Evolutionary conservation across 2,888 invertebrate species (phyloP), one percentile per base, ranked within the genome.

Genomic region (Dromius quadrimaculatus): DNA sequence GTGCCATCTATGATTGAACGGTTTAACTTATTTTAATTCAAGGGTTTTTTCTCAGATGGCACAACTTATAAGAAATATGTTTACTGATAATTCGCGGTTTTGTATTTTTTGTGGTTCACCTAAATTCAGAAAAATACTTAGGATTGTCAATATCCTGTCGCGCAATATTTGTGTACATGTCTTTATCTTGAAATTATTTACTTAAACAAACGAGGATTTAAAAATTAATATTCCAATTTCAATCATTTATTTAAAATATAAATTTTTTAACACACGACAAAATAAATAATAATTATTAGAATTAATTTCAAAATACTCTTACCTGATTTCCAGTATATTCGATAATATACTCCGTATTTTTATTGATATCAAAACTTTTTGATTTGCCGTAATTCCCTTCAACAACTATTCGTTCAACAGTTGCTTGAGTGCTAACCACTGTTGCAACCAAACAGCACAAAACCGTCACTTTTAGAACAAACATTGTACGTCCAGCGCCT

Each of bases 321-420:
- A 64, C 64, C 17, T 13, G 45, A 17, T 64, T 64, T 15, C 34
- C 34, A 5, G 19, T 13, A 32, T 64, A 64, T 45, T 64, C 64
- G 9, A 64, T 9, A 64, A 64, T 64, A 45, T 64, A 64, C 17
- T 64, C 64, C 1, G 19, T 64, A 6, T 28, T 47, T 17, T 11
- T 64, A 32, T 64, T 64, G 3, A 64, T 47, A 9, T 15, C 11
- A 9, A 15, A 23, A 17, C 9, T 1, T 13, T 45, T 28, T 19
- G 19, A 6, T 9, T 22, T 11, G 8, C 20, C 19, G 17, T 64
- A 64, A 2, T 17, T 8, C 1, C 45, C 64, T 2, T 32, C 11
- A 6, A 32, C n/a, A 13, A 64, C 32, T 15, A 41, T 47, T 47
- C 64, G 22, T 15, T 15, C 19, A n/a, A 47, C 15, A 17, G 34